Percentiles rank a stretch among this genome's conserved stretches.
phyloP scores from a whole-genome alignment of 1,140 invertebrate species.

The Drosophila sulfurigaster region DNA sequence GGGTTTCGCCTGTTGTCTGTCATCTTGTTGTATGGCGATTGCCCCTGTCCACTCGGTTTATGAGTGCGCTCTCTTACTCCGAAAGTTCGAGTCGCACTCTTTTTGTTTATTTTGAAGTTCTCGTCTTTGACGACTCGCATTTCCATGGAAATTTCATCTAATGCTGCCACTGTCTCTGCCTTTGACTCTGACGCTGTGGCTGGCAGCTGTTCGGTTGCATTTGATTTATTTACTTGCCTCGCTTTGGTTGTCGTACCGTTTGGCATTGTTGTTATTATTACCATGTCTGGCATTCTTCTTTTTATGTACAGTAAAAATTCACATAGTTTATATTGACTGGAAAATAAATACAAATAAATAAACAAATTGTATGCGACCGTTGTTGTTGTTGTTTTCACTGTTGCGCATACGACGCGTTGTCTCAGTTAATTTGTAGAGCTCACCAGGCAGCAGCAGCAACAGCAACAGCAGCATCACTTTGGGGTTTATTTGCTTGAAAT shows the following conservation, averaged over 20 bases:
- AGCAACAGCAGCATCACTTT: not conserved
- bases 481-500: constrained; percentile 60
- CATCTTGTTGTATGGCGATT: not conserved
- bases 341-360: constrained; percentile 83
- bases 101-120: constrained; percentile 3
- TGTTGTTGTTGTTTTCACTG: not conserved
- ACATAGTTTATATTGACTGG: constrained; percentile 83
- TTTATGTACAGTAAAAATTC: constrained; percentile 81
- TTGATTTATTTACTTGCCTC: constrained; percentile 78
- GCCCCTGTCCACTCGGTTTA: not conserved
- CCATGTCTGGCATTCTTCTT: constrained; percentile 46
- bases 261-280: constrained; percentile 52
- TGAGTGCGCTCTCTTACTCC: not conserved
- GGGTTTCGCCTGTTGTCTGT: not conserved
- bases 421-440: constrained; percentile 73
- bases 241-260: constrained; percentile 12
- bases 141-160: constrained; percentile 56
- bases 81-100: not conserved
- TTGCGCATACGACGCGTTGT: constrained; percentile 73
- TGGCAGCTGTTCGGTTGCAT: constrained; percentile 51
- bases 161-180: constrained; percentile 28
- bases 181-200: constrained; percentile 4
- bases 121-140: constrained; percentile 43
- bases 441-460: constrained; percentile 38
- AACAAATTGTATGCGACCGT: constrained; percentile 52